Base-by-base conservation (phyloP, 2,888 invertebrate genomes). In the Carcina quercana region DNA sequence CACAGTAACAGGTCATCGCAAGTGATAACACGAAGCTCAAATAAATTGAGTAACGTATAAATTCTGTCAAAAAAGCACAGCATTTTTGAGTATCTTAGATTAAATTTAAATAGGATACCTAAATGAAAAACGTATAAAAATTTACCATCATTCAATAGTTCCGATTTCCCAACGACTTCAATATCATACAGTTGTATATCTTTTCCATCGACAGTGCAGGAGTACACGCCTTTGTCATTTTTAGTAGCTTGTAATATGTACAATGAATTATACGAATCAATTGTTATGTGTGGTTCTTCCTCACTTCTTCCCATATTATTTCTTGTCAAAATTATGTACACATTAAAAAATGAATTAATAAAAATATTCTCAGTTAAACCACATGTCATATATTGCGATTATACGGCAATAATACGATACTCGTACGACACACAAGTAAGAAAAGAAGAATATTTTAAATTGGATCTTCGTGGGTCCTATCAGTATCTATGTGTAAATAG, bases 151-250 rank as follows among this genome's bases (percentile, higher is more conserved):
- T 85, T 86, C 25, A 87, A 50, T 28, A 88, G 46, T 45, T 62
- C 72, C 2, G 78, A 69, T 54, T 86, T 86, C 0, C 82, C 66
- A 3, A 84, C 69, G 1, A 89, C 78, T 47, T 64, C 73, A 21
- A 89, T 55, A 35, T 66, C 66, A 34, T 82, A 69, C 58, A 79
- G 82, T 59, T 87, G 76, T 69, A 87, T 83, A 42, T 70, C 75
- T 21, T 71, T 79, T 35, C 87, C 87, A 60, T 90, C 86, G 5
- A 90, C 87, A 35, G 78, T 74, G 59, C 93, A 93, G 1, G 86
- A 86, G 58, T 92, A 93, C 50, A 86, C 86, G 7, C 92, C 93
- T 38, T 88, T 86, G 59, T 92, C 91, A 1, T 79, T 68, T 41
- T 78, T 73, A 8, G 86, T 86, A 1, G 91, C 87, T 35, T 87